Evolutionary conservation across 53 echinoderm and acorn worm genomes (phyloP).

Genomic region (Astropecten irregularis): DNA sequence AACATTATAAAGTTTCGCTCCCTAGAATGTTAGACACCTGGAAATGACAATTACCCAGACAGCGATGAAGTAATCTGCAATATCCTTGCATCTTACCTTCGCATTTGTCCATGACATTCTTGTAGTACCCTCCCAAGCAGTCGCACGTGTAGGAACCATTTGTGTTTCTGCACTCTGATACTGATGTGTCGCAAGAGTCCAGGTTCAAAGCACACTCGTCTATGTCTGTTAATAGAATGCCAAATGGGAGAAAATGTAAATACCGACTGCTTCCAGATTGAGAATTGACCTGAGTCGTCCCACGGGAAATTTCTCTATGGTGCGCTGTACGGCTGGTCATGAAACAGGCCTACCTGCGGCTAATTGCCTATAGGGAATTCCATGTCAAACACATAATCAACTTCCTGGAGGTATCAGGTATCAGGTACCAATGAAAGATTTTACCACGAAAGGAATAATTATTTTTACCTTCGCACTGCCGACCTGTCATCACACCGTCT

Average conservation of each 20-base stretch:
- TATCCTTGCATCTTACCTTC: neutral
- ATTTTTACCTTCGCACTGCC: constrained; percentile 14
- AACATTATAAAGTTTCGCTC: neutral
- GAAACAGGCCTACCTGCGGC: neutral
- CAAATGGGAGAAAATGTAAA: neutral
- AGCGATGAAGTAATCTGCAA: neutral
- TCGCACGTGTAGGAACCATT: constrained; percentile 62
- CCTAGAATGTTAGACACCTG: neutral
- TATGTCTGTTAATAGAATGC: constrained; percentile 34
- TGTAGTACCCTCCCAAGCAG: constrained; percentile 62
- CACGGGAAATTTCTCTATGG: neutral
- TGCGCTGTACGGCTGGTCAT: neutral
- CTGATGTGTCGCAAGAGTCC: constrained; percentile 48
- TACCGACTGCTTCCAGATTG: neutral
- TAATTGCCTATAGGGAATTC: neutral
- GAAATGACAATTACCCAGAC: too few relatives aligned
- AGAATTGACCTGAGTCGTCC: neutral
- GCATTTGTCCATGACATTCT: constrained; percentile 53
- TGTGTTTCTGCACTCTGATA: constrained; percentile 64
- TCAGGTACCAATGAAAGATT: neutral
- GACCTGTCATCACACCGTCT: neutral
- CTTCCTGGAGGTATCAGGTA: neutral
- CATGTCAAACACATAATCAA: neutral
- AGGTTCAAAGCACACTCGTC: constrained; percentile 65
- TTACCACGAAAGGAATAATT: neutral